Evolutionary conservation across 2,888 invertebrate genomes (phyloP).

Genomic region (Timema cristinae): DNA sequence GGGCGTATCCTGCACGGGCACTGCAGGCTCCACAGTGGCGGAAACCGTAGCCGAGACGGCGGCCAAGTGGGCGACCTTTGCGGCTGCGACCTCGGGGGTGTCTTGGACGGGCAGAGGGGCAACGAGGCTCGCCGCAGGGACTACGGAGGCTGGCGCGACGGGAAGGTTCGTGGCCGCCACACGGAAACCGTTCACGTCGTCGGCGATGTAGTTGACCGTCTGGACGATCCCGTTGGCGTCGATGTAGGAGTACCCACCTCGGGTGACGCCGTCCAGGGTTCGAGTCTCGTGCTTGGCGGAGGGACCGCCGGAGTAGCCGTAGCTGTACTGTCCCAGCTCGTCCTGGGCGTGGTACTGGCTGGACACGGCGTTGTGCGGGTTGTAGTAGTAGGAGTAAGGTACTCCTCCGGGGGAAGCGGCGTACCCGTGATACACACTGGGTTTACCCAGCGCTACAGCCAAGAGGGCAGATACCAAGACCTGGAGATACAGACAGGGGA

Average conservation of each 20-base stretch:
- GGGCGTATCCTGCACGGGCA: conserved; percentile 26
- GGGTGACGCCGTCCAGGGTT: conserved; percentile 55
- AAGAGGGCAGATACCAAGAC: conserved; percentile 43
- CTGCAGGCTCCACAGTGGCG: conserved; percentile 33
- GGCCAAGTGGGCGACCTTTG: conserved; percentile 34
- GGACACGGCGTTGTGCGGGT: conserved; percentile 29
- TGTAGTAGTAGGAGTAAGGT: conserved; percentile 36
- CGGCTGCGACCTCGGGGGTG: conserved; percentile 35
- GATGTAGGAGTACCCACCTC: conserved; percentile 58
- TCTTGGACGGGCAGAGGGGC: conserved; percentile 30
- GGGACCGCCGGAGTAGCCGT: conserved; percentile 40
- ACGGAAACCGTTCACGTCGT: conserved; percentile 39
- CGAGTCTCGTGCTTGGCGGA: conserved; percentile 42
- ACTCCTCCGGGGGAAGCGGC: conserved; percentile 44
- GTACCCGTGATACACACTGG: conserved; percentile 34
- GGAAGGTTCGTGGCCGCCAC: conserved; percentile 41
- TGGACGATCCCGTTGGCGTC: conserved; percentile 51
- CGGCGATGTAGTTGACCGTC: conserved; percentile 37
- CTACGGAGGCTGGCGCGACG: conserved; percentile 37
- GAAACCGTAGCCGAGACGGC: conserved; percentile 43
- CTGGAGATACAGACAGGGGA: conserved; percentile 37
- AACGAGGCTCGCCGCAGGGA: conserved; percentile 33
- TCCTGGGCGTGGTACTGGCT: conserved; percentile 42
- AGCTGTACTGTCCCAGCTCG: conserved; percentile 46
- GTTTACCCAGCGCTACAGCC: conserved; percentile 50